phyloP scores from a whole-genome alignment of 2,888 invertebrate genomes.

The Patella depressa region DNA sequence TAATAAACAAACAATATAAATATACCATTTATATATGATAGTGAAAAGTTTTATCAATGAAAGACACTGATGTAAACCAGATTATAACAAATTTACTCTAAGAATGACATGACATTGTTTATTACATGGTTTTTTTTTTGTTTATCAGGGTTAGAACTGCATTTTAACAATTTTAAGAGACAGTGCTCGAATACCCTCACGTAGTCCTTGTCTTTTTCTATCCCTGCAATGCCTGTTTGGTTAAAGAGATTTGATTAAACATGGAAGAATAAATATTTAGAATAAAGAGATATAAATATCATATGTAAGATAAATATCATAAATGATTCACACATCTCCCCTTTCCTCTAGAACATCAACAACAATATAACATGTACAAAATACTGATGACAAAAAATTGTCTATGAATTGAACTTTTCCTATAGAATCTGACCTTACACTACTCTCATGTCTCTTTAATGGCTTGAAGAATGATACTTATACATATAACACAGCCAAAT shows the following conservation, averaged over 20 bases:
- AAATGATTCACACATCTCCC: background rate
- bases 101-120: no score
- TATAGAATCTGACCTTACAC: background rate
- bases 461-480: background rate
- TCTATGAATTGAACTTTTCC: no score
- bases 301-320: slow-evolving; percentile 4
- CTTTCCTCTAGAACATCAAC: background rate
- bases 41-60: no score
- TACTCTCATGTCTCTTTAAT: background rate
- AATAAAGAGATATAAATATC: background rate
- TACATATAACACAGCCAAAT: background rate
- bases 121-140: no score
- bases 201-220: background rate
- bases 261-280: slow-evolving; percentile 1
- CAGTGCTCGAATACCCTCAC: background rate
- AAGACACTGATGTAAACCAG: no score
- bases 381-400: background rate
- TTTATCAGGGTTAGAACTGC: no score
- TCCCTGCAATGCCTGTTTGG: no score
- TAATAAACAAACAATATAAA: no score
- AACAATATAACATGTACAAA: background rate
- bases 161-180: no score
- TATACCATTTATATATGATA: no score
- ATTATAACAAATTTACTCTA: no score
- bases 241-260: background rate